phyloP scores from a whole-genome alignment of 2,113 vertebrate species.

The Thermophis baileyi region DNA sequence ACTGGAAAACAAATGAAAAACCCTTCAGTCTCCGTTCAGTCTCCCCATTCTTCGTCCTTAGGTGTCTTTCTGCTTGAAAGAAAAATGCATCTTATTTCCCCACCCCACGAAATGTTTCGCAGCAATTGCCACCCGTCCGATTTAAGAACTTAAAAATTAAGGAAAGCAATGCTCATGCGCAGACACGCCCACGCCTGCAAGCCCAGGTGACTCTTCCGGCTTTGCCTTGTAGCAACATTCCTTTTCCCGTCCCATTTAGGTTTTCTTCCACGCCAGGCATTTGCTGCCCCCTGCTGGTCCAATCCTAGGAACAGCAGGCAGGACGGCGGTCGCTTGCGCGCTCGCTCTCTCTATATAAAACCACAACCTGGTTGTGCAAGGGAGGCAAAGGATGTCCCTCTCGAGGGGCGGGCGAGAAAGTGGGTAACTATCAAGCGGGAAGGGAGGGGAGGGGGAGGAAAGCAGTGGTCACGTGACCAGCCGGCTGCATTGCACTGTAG shows the following conservation, averaged over 20 bases:
- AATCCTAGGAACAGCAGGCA: background rate
- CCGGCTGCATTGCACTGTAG: background rate
- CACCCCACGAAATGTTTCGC: fast-evolving
- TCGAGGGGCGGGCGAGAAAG: too few relatives aligned
- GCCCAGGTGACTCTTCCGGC: background rate
- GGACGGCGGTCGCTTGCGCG: background rate
- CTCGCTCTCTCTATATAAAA: too few relatives aligned
- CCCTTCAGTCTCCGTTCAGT: too few relatives aligned
- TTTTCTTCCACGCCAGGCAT: background rate
- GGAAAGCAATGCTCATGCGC: background rate
- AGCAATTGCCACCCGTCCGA: background rate
- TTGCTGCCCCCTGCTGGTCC: conserved; percentile 34
- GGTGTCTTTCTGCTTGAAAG: background rate
- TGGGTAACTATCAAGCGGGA: too few relatives aligned
- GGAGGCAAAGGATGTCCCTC: too few relatives aligned
- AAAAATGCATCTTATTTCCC: too few relatives aligned
- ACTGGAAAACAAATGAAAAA: background rate
- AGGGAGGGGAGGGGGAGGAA: fast-evolving
- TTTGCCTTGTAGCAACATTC: background rate
- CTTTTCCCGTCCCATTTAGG: background rate
- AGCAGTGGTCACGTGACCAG: background rate
- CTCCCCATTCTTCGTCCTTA: background rate
- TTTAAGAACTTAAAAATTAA: background rate
- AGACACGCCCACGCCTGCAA: background rate
- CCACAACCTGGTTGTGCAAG: background rate